Conservation (phyloP, 2,113 vertebrate genomes). For the Hipposideros armiger region DNA sequence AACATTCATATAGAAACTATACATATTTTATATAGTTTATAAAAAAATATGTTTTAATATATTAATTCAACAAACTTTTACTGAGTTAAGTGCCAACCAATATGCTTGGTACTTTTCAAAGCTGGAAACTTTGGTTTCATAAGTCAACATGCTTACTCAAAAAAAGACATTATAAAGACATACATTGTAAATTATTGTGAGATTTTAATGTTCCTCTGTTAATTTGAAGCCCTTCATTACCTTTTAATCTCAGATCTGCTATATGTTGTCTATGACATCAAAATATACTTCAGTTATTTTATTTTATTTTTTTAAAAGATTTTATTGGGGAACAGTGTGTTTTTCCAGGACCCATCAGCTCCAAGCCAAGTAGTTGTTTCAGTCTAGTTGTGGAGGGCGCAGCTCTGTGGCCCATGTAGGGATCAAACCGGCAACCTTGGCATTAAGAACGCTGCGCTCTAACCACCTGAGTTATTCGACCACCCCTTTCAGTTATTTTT, state of each 20-base stretch:
- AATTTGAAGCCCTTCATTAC: not conserved
- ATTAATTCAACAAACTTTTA: not conserved
- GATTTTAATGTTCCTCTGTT: not conserved
- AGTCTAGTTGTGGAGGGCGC: too few relatives aligned
- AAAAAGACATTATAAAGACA: not conserved
- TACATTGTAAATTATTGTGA: not conserved
- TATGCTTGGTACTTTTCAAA: conserved; percentile 21
- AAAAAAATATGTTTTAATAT: not conserved
- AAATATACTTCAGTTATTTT: not conserved
- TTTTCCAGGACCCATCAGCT: too few relatives aligned
- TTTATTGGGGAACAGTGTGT: too few relatives aligned
- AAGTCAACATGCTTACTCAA: not conserved
- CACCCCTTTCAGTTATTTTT: not conserved
- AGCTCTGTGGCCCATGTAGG: too few relatives aligned
- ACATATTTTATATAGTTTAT: too few relatives aligned
- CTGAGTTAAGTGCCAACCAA: not conserved
- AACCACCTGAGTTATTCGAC: too few relatives aligned
- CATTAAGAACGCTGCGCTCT: too few relatives aligned
- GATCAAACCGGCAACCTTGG: too few relatives aligned
- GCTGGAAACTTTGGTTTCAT: not conserved
- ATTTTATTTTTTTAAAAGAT: too few relatives aligned
- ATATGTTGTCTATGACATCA: not conserved
- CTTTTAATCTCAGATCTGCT: not conserved
- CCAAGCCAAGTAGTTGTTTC: too few relatives aligned
- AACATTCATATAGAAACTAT: not conserved